Base-by-base conservation (phyloP, 2,797 vertebrate genomes). In the Microctenopoma lineatum region DNA sequence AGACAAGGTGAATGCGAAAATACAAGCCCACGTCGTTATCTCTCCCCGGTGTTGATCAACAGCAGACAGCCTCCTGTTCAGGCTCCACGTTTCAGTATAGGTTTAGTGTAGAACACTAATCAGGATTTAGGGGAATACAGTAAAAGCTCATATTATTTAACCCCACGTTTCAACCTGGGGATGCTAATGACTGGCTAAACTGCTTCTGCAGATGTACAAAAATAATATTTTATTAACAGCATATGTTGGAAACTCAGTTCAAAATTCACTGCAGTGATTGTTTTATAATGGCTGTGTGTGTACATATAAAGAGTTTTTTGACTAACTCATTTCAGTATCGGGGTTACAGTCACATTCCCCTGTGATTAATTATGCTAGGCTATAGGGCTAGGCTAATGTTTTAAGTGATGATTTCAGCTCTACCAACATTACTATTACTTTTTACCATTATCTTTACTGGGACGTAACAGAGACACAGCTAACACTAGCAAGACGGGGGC, bases 171-270 rank as follows among this genome's bases (percentile, higher is more conserved):
- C 25, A 67, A 70, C 67, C 65, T 61, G 65, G 66, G 41, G 18
- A 53, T 66, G 15, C 54, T 83, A 79, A 80, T 68, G 66, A 84
- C 26, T 4, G 47, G 32, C 73, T 58, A 18, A 83, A 88, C 42
- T 36, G 47, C 75, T 87, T 90, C 44, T 59, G 53, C 90, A 90
- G 85, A 90, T 89, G 87, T 88, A 74, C 57, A 82, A 79, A 65
- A 85, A 82, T 70, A 71, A 80, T 77, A 73, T 72, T 84, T 51
- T 67, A 74, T 85, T 81, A 69, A 79, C 75, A 81, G 73, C 62
- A 62, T 52, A 67, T 75, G 76, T 74, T 86, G 67, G 73, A 80
- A 81, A 72, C 7, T 58, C 42, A 57, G 42, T 32, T 60, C 34
- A 59, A 62, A 61, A 79, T 82, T 48, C 74, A 32, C 29, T 14